These are phyloP conservation scores for Scolopax mira DNA, from an alignment of 2,113 vertebrate species.

Conservation along the genomic window DNA sequence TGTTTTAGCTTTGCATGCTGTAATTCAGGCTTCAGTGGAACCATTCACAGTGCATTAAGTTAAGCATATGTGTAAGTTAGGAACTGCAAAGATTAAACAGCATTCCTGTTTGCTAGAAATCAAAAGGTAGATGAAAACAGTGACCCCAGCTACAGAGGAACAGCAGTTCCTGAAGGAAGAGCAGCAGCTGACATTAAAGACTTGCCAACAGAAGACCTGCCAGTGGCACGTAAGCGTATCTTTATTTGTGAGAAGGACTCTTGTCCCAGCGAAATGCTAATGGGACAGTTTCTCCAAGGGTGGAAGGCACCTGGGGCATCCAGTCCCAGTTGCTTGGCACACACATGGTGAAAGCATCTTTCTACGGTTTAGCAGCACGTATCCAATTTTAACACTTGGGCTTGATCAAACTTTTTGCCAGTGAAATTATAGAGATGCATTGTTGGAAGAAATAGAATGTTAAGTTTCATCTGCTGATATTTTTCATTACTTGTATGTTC, in stretches of 20 bases:
- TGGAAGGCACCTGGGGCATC: neutral
- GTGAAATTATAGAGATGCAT: neutral
- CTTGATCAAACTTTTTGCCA: neutral
- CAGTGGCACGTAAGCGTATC: neutral
- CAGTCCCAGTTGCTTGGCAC: neutral
- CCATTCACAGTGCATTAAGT: neutral
- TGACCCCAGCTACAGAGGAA: neutral
- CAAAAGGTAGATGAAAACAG: conserved; percentile 45
- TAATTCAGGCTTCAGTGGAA: conserved; percentile 34
- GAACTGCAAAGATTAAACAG: conserved; percentile 26
- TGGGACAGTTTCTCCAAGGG: neutral
- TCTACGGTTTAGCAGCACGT: neutral
- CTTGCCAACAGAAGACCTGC: neutral
- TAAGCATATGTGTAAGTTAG: conserved; percentile 38
- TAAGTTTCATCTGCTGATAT: conserved; percentile 8
- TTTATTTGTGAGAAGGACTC: neutral
- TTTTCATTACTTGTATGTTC: conserved; percentile 36
- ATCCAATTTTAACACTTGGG: neutral
- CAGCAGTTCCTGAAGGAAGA: neutral
- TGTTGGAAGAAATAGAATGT: neutral
- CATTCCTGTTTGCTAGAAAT: conserved; percentile 41
- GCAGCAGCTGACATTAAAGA: neutral
- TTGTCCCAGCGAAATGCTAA: neutral
- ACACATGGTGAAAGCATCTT: neutral
- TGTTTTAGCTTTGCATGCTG: conserved; percentile 52